A percentile compares a stretch with the other conserved stretches of the same genome.
Evolutionary conservation across 2,797 vertebrate species (phyloP).

Genomic region (Micromesistius poutassou): DNA sequence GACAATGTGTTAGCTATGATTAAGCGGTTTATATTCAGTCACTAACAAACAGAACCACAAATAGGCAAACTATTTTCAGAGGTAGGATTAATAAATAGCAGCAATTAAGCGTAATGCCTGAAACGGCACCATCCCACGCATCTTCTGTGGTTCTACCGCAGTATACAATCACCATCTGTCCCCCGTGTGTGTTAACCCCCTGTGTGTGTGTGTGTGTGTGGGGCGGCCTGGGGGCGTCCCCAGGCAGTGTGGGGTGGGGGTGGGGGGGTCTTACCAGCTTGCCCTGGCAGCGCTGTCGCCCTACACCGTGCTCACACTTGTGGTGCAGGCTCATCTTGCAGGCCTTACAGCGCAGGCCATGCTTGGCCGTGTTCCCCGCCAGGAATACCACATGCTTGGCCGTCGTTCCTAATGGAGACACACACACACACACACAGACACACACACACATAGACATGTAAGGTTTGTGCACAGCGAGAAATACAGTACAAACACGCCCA

Average conservation of each 20-base stretch:
- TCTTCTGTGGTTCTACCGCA: background rate
- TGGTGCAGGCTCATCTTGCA: slow-evolving; percentile 99
- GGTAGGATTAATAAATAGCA: background rate
- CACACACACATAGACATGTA: slow-evolving; percentile 7
- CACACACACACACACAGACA: slow-evolving; percentile 18
- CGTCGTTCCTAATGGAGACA: slow-evolving; percentile 65
- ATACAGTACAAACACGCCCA: slow-evolving; percentile 10
- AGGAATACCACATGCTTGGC: slow-evolving; percentile 73
- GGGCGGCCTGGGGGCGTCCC: slow-evolving; percentile 5
- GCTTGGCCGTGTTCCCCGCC: slow-evolving; percentile 90
- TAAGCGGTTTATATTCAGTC: slow-evolving; percentile 56
- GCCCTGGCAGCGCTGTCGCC: slow-evolving; percentile 93
- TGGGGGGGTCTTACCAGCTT: slow-evolving; percentile 86
- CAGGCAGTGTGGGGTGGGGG: background rate
- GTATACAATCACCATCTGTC: background rate
- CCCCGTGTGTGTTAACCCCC: background rate
- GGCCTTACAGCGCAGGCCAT: slow-evolving; percentile 95
- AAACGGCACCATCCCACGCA: background rate
- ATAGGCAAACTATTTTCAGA: slow-evolving; percentile 8
- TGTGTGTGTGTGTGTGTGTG: background rate
- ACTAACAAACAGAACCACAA: slow-evolving; percentile 23
- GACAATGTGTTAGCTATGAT: slow-evolving; percentile 60
- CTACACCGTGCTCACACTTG: slow-evolving; percentile 87
- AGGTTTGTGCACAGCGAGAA: background rate
- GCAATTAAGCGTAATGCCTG: background rate